Evolutionary conservation across 2,113 vertebrate species (phyloP).

Genomic region (Probosciger aterrimus): DNA sequence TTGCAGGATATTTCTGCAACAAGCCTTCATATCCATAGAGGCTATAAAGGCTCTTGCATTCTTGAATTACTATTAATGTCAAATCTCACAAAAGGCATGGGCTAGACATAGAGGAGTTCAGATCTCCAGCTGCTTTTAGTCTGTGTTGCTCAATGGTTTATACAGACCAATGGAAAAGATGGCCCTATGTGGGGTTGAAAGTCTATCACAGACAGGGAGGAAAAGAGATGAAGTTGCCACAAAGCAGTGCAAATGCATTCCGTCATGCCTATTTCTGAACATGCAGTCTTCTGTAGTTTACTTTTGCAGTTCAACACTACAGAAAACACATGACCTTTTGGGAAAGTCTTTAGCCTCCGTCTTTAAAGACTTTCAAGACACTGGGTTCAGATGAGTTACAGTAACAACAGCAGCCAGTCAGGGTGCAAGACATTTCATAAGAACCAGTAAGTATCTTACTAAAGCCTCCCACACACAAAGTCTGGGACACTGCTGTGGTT

Average conservation of each 20-base stretch:
- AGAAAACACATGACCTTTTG: not conserved
- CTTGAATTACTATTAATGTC: not conserved
- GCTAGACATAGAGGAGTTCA: not conserved
- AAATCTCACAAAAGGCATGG: not conserved
- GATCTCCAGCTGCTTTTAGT: not conserved
- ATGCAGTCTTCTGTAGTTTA: not conserved
- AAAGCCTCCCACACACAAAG: accelerated
- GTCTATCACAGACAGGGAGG: not conserved
- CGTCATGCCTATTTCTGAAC: not conserved
- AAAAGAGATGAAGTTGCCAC: not conserved
- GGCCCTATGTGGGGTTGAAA: not conserved
- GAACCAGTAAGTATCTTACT: not conserved
- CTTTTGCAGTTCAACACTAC: not conserved
- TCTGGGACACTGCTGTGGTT: not conserved
- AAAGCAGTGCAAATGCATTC: not conserved
- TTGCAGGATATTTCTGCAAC: not conserved
- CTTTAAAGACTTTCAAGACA: not conserved
- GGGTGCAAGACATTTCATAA: not conserved
- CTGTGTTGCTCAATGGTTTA: not conserved
- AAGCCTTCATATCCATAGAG: not conserved
- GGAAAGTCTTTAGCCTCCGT: not conserved
- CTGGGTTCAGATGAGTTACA: not conserved
- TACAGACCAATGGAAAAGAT: not conserved
- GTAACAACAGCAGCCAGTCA: not conserved
- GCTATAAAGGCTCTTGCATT: not conserved